Percentiles rank a stretch among this genome's conserved stretches.
Conservation (phyloP, 2,797 vertebrate genomes). For the Phoeniculus purpureus region DNA sequence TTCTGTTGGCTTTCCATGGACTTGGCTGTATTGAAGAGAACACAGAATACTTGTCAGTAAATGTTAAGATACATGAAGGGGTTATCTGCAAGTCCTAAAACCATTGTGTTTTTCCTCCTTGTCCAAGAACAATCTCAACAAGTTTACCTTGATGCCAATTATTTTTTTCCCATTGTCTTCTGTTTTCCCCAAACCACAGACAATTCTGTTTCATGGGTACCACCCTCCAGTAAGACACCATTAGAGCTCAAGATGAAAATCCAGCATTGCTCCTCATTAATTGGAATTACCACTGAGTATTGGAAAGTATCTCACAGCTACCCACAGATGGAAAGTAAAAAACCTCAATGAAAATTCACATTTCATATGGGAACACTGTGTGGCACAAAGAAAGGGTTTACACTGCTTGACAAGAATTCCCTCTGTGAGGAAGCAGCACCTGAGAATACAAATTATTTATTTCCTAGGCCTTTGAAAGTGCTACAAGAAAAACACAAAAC, state of each 20-base stretch:
- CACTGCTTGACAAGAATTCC: not conserved
- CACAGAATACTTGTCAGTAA: not conserved
- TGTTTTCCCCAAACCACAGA: not conserved
- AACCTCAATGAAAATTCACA: not conserved
- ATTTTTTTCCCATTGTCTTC: not conserved
- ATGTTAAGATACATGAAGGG: not conserved
- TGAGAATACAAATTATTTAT: not conserved
- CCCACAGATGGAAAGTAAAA: not conserved
- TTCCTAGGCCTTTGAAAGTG: not conserved
- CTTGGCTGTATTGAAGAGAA: conserved; percentile 78
- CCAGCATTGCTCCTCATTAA: not conserved
- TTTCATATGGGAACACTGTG: not conserved
- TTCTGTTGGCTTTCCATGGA: conserved; percentile 93
- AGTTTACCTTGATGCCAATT: not conserved
- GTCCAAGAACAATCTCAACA: not conserved
- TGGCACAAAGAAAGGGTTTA: not conserved
- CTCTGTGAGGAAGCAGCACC: not conserved
- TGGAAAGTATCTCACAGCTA: not conserved
- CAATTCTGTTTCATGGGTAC: not conserved
- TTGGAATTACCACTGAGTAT: not conserved
- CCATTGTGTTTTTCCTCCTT: not conserved
- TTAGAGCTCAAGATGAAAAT: not conserved
- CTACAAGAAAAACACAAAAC: not conserved
- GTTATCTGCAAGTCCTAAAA: not conserved
- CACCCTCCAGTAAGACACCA: not conserved